A percentile compares a stretch with the other conserved stretches of the same genome.
Conservation (phyloP, 2,113 vertebrate genomes). For the Ovis canadensis region DNA sequence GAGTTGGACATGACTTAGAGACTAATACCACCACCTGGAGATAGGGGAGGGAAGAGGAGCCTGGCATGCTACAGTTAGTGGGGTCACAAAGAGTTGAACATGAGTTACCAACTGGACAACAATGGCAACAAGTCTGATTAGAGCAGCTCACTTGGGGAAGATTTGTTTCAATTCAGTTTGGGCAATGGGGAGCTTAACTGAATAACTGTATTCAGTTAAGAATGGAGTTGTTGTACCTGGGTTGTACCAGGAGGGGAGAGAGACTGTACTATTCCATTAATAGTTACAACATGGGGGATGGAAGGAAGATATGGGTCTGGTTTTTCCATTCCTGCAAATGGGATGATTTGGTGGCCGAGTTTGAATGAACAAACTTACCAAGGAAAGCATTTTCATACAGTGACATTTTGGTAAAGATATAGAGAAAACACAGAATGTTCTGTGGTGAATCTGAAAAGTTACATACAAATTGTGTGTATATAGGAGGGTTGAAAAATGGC, state of each 20-base stretch:
- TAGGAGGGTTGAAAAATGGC: background rate
- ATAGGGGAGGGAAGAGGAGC: background rate
- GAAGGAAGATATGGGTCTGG: background rate
- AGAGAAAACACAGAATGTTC: background rate
- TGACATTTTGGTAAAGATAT: background rate
- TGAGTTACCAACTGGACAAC: background rate
- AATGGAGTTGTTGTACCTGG: background rate
- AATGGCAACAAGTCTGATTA: background rate
- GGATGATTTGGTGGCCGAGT: background rate
- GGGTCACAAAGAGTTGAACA: background rate
- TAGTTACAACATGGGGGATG: background rate
- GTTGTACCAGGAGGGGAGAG: background rate
- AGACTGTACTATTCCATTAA: background rate
- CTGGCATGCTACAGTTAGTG: accelerated
- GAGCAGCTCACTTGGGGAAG: background rate
- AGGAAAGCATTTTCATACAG: background rate
- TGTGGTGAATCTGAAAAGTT: background rate
- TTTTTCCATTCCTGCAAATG: background rate
- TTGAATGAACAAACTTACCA: background rate
- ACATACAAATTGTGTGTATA: background rate
- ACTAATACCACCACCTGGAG: accelerated
- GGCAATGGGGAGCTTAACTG: background rate
- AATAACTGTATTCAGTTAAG: background rate
- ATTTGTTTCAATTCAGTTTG: background rate
- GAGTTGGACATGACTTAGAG: background rate